phyloP scores from a whole-genome alignment of 2,888 invertebrate genomes.

The Temnothorax ravouxi region DNA sequence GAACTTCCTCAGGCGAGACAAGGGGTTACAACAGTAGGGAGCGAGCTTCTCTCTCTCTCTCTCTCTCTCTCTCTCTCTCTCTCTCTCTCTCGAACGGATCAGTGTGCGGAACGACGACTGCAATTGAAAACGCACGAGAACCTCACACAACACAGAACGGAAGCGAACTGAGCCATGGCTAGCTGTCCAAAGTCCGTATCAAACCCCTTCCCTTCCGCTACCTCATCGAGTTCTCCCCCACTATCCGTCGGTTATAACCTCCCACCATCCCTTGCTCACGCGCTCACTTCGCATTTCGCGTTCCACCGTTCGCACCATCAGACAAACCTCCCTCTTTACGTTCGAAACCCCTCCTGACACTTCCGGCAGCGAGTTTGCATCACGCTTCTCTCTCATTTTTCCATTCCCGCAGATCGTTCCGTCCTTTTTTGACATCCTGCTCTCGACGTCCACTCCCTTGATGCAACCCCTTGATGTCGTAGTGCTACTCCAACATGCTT shows the following conservation, averaged over 20 bases:
- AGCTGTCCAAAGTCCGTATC: conserved; percentile 42
- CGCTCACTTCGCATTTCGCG: conserved; percentile 41
- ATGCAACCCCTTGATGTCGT: conserved; percentile 31
- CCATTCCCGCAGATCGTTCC: background rate
- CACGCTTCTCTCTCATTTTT: conserved; percentile 40
- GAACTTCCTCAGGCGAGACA: background rate
- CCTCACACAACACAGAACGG: conserved; percentile 19
- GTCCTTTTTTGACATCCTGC: background rate
- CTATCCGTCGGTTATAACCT: conserved; percentile 39
- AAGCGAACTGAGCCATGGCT: conserved; percentile 45
- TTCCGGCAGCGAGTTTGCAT: conserved; percentile 46
- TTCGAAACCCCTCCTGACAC: conserved; percentile 49
- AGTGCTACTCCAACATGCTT: conserved; percentile 9
- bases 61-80: background rate
- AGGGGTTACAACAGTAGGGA: background rate
- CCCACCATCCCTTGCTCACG: conserved; percentile 37
- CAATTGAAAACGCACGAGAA: conserved; percentile 9
- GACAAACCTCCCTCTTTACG: conserved; percentile 51
- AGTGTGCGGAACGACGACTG: conserved; percentile 26
- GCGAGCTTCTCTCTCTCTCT: background rate
- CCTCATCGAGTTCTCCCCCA: conserved; percentile 15
- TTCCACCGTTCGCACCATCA: conserved; percentile 44
- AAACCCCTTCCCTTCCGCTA: conserved; percentile 41
- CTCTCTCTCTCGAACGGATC: conserved; percentile 13
- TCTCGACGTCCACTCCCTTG: background rate